Conservation (phyloP, 2,888 invertebrate genomes). For the Tachystola acroxantha region DNA sequence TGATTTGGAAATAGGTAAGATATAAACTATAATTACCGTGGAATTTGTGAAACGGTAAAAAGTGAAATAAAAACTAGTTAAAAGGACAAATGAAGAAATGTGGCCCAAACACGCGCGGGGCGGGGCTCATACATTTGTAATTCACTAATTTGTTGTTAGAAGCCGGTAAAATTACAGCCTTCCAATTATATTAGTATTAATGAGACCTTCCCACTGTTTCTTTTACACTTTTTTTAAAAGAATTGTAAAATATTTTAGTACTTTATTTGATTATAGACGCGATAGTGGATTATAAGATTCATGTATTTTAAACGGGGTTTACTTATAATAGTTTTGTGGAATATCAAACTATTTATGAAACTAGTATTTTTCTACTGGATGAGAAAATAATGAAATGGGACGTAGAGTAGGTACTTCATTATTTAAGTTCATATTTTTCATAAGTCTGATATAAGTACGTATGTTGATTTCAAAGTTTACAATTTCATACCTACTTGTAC, state of each 20-base stretch:
- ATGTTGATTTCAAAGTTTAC: too few relatives aligned
- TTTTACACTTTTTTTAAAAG: conserved; percentile 35
- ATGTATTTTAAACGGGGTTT: neutral
- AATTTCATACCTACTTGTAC: too few relatives aligned
- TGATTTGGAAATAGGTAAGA: conserved; percentile 19
- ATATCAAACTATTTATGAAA: too few relatives aligned
- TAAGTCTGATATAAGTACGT: too few relatives aligned
- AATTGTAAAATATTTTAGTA: conserved; percentile 6
- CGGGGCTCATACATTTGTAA: conserved; percentile 70
- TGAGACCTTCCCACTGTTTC: conserved; percentile 52
- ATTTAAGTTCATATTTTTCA: too few relatives aligned
- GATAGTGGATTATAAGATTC: neutral
- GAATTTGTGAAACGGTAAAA: conserved; percentile 38
- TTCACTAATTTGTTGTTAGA: conserved; percentile 74
- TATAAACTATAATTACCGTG: conserved; percentile 60
- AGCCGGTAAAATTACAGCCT: conserved; percentile 65
- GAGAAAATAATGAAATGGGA: too few relatives aligned
- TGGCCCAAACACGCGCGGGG: conserved; percentile 54
- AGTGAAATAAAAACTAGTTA: conserved; percentile 32
- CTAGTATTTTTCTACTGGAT: too few relatives aligned
- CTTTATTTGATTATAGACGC: neutral
- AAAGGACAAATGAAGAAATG: conserved; percentile 69
- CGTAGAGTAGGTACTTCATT: too few relatives aligned
- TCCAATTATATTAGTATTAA: conserved; percentile 74
- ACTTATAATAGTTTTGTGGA: neutral